Percentiles rank a stretch among this genome's conserved stretches.
Evolutionary conservation across 2,113 vertebrate species (phyloP).

Genomic region (Atrichornis clamosus): DNA sequence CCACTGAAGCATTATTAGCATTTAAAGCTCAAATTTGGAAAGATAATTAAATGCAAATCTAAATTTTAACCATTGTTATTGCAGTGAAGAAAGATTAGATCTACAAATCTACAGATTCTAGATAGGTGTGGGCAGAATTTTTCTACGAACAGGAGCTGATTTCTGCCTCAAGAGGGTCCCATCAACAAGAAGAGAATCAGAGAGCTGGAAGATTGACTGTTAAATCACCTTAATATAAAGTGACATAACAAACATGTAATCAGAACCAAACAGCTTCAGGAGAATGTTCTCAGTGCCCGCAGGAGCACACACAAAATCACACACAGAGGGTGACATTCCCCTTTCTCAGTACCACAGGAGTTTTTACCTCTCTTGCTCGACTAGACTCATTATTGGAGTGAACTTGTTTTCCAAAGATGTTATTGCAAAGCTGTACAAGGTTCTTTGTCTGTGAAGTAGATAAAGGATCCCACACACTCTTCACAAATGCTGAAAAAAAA

Average conservation of each 20-base stretch:
- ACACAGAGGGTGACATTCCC: neutral
- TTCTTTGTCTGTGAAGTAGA: conserved; percentile 81
- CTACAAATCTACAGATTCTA: neutral
- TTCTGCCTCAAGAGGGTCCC: neutral
- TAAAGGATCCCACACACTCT: conserved; percentile 88
- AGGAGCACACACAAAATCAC: neutral
- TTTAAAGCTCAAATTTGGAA: neutral
- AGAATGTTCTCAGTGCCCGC: fast-evolving
- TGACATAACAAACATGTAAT: neutral
- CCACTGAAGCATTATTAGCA: neutral
- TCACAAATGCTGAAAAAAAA: conserved; percentile 75
- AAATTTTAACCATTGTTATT: neutral
- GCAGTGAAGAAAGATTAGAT: neutral
- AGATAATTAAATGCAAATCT: neutral
- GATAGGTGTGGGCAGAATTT: neutral
- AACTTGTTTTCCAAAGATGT: conserved; percentile 75
- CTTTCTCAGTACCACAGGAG: neutral
- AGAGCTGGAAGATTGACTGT: neutral
- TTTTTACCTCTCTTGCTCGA: conserved; percentile 82
- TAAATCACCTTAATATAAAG: neutral
- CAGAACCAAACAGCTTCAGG: neutral
- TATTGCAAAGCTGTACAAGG: conserved; percentile 78
- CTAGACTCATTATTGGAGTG: conserved; percentile 73
- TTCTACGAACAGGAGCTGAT: neutral
- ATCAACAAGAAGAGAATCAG: neutral